These are phyloP conservation scores for Zeus faber DNA, from an alignment of 2,113 vertebrate genomes.

Conservation along the genomic window DNA sequence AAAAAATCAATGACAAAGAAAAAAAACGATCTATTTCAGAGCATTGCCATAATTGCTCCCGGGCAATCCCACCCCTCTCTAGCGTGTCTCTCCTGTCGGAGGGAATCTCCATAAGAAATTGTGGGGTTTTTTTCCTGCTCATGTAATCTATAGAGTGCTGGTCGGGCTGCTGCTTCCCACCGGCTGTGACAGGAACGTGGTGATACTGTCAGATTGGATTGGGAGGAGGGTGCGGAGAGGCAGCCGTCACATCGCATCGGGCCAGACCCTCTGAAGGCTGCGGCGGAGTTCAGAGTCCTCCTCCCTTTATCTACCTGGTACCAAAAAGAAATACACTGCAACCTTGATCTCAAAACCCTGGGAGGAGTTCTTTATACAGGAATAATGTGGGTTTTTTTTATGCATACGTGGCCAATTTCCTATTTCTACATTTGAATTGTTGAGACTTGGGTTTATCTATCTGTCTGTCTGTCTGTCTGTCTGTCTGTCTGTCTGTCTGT, in stretches of 20 bases:
- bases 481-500: too few species aligned
- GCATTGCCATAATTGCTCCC: conserved; percentile 39
- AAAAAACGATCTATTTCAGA: conserved; percentile 35
- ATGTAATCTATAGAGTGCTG: conserved; percentile 27
- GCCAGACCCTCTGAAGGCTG: conserved; percentile 65
- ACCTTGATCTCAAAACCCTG: too few species aligned
- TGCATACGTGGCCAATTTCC: too few species aligned
- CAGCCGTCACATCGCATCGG: conserved; percentile 62
- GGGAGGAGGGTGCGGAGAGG: conserved; percentile 66
- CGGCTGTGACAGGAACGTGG: conserved; percentile 74
- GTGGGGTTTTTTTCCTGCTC: too few species aligned
- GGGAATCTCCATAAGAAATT: background rate
- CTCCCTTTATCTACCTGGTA: background rate
- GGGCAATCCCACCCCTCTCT: conserved; percentile 62
- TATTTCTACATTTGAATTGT: too few species aligned
- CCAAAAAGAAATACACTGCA: background rate
- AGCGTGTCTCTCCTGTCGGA: conserved; percentile 62
- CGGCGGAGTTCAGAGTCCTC: conserved; percentile 74
- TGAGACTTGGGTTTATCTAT: too few species aligned
- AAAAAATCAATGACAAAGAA: too few species aligned
- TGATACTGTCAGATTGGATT: conserved; percentile 74
- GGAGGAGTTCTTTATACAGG: too few species aligned
- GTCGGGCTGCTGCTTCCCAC: conserved; percentile 63
- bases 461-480: too few species aligned
- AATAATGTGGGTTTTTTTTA: too few species aligned